Base-by-base conservation (phyloP, 2,888 invertebrate species). In the Aleiodes alternator region DNA sequence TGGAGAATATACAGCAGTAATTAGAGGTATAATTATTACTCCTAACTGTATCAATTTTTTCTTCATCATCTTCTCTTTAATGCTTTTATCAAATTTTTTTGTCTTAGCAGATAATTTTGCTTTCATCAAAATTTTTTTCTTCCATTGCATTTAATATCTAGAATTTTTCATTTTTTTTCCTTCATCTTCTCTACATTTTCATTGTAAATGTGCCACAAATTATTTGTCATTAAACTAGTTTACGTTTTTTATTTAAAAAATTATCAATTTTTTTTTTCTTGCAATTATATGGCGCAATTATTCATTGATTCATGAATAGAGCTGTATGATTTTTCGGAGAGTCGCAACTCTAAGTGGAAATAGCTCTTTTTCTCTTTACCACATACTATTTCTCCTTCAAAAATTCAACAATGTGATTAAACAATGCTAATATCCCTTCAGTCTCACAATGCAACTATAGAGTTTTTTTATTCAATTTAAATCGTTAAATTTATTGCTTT, bases 11-110 rank as follows among this genome's bases (percentile, higher is more conserved):
- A 64, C 64, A 64, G 64, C 64, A 64, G 64, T 64, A 64, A 73
- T 78, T 82, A 82, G 79, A 83, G 82, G 79, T 84, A 83, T 82
- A 83, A 83, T 84, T 79, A 82, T 82, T 85, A 83, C 73, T 81
- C 76, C 71, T 69, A 76, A 77, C 80, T 82, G 80, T 80, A 81
- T 80, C 80, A 79, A 68, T 53, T 61, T 55, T 23, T 51, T 57
- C 43, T 56, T 34, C 50, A 23, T 23, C 23, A 1, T 55, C 73
- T 23, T 55, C 64, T 73, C 70, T 48, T 68, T 68, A 23, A 23
- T 23, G 23, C 23, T 1, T 76, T 38, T 76, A 74, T 71, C 64
- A 76, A 34, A 34, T 6, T 4, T 55, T 23, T 74, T 75, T 69
- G 50, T 71, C 23, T 23, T 64, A 56, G 53, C 48, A 61, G 59